These are phyloP conservation scores for Nudaria mundana DNA, from an alignment of 2,888 invertebrate species.

Conservation along the genomic window DNA sequence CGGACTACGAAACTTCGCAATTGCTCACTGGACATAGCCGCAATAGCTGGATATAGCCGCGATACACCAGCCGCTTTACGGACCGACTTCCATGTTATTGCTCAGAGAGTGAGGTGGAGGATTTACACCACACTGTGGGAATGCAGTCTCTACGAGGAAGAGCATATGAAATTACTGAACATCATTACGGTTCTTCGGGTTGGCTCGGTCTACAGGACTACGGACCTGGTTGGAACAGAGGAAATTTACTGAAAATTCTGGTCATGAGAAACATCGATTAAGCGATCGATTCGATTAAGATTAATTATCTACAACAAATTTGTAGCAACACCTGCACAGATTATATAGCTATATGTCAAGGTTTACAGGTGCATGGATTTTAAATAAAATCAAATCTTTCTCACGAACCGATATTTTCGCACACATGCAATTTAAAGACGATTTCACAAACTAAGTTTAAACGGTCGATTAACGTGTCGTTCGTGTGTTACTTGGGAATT, in stretches of 20 bases:
- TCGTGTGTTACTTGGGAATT: no score
- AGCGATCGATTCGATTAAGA: no score
- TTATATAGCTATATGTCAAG: conserved; percentile 33
- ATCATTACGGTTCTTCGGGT: neutral
- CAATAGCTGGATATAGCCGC: no score
- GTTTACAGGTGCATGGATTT: conserved; percentile 11
- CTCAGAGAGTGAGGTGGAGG: no score
- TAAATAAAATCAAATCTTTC: conserved; percentile 19
- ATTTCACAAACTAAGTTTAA: conserved; percentile 34
- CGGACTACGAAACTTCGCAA: no score
- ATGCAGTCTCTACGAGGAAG: neutral
- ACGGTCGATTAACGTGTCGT: conserved; percentile 21
- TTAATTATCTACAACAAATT: neutral
- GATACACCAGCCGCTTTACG: no score
- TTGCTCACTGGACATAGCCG: no score
- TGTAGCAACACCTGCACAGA: conserved; percentile 10
- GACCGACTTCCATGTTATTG: neutral
- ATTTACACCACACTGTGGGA: no score
- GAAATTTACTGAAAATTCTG: no score
- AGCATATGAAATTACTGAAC: neutral
- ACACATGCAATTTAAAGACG: conserved; percentile 16
- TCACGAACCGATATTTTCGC: conserved; percentile 23
- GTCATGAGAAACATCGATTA: no score
- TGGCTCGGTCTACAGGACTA: no score
- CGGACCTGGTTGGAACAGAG: no score